Evolutionary conservation across 92 coral and sea anemone genomes (phyloP).

Genomic region (Parazoanthus darwini): DNA sequence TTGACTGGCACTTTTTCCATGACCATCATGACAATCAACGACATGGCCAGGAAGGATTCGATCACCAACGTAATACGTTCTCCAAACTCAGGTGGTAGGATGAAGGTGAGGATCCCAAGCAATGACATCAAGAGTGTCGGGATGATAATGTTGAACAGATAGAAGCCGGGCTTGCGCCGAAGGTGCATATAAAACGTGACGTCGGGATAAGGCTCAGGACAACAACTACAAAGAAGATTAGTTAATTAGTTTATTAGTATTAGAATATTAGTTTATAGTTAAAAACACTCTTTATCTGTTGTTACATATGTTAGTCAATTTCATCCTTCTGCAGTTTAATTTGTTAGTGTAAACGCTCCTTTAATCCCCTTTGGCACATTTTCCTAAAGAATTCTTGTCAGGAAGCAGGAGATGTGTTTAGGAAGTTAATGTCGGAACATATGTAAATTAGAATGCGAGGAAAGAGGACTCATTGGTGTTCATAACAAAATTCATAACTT

Average conservation of each 20-base stretch:
- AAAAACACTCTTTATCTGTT: too few species aligned
- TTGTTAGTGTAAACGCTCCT: too few species aligned
- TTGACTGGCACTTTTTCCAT: conserved; percentile 74
- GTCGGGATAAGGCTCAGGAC: conserved; percentile 91
- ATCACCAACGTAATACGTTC: conserved; percentile 92
- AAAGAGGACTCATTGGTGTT: too few species aligned
- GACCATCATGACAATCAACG: conserved; percentile 84
- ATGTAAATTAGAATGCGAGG: too few species aligned
- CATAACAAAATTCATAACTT: too few species aligned
- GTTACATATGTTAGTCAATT: too few species aligned
- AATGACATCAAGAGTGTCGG: conserved; percentile 83
- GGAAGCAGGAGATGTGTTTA: too few species aligned
- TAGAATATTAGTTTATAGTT: background rate
- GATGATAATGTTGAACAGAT: conserved; percentile 85
- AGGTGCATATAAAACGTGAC: conserved; percentile 84
- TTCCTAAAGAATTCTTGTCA: too few species aligned
- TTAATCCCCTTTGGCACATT: too few species aligned
- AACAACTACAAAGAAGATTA: conserved; percentile 60
- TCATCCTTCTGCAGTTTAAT: too few species aligned
- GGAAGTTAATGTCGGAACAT: too few species aligned
- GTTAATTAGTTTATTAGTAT: background rate
- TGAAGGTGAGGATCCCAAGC: conserved; percentile 79
- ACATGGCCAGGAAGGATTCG: conserved; percentile 90
- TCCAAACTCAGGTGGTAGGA: conserved; percentile 93
- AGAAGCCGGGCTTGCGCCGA: conserved; percentile 89